Evolutionary conservation across 2,888 invertebrate genomes (phyloP).

Genomic region (Acleris holmiana): DNA sequence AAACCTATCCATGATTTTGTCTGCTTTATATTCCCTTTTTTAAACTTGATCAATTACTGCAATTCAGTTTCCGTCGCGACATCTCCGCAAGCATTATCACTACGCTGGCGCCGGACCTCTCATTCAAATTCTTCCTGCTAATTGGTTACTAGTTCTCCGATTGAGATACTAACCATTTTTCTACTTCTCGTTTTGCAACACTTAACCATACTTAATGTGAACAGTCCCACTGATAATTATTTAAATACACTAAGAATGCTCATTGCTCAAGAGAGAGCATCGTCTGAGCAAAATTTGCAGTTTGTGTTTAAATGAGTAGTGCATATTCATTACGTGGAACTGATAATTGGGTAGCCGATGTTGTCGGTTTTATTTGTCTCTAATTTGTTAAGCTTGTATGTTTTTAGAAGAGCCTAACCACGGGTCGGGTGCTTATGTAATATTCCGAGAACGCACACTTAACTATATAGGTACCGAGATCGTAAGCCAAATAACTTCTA

Average conservation of each 20-base stretch:
- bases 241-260: constrained; percentile 60
- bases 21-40: no score
- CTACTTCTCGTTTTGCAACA: constrained; percentile 50
- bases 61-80: constrained; percentile 2
- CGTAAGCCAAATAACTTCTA: no score
- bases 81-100: constrained; percentile 11
- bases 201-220: constrained; percentile 54
- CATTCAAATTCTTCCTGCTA: constrained; percentile 64
- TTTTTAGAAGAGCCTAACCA: not conserved
- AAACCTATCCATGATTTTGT: no score
- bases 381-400: constrained; percentile 7
- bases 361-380: constrained; percentile 11
- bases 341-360: constrained; percentile 23
- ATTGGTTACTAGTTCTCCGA: constrained; percentile 64
- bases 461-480: no score
- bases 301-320: constrained; percentile 22
- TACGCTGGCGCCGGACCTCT: constrained; percentile 48
- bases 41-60: not conserved
- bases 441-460: no score
- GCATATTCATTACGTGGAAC: constrained; percentile 32
- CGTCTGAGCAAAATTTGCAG: constrained; percentile 32
- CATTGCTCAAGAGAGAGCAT: constrained; percentile 33
- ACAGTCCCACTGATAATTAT: constrained; percentile 66
- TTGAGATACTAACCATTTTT: constrained; percentile 54
- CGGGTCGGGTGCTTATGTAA: not conserved